Conservation (phyloP, 2,797 vertebrate genomes). For the Coilia nasus region DNA sequence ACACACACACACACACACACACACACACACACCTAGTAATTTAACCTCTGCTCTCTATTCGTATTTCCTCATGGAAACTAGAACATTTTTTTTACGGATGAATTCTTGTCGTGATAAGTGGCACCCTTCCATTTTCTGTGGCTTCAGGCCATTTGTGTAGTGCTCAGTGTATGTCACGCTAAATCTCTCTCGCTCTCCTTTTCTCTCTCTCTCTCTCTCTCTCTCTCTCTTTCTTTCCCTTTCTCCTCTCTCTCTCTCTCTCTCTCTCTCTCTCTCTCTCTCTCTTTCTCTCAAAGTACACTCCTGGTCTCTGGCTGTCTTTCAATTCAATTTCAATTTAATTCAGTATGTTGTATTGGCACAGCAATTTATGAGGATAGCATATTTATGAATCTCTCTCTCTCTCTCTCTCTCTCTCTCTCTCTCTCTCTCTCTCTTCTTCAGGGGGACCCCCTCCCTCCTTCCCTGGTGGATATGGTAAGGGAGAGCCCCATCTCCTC, state of each 20-base stretch:
- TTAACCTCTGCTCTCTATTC: conserved; percentile 4
- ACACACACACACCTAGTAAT: neutral
- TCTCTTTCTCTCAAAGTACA: too few relatives aligned
- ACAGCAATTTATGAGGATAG: neutral
- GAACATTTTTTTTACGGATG: neutral
- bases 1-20: conserved; percentile 1
- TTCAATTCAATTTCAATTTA: neutral
- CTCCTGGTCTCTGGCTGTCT: neutral
- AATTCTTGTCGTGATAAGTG: conserved; percentile 15
- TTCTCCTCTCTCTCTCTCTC: neutral
- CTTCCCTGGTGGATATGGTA: conserved; percentile 88
- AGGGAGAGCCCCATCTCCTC: conserved; percentile 84
- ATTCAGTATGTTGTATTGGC: too few relatives aligned
- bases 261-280: neutral
- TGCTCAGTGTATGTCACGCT: neutral
- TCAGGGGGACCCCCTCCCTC: conserved; percentile 88
- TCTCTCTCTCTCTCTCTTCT: conserved; percentile 32
- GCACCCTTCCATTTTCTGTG: conserved; percentile 2
- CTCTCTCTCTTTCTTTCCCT: neutral
- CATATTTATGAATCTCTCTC: too few relatives aligned
- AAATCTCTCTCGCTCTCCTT: neutral
- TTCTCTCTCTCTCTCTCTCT: neutral
- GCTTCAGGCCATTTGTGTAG: neutral
- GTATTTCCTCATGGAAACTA: neutral
- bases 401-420: too few relatives aligned